Base-by-base conservation (phyloP, 2,888 invertebrate species). In the Hypomecis atomaria region DNA sequence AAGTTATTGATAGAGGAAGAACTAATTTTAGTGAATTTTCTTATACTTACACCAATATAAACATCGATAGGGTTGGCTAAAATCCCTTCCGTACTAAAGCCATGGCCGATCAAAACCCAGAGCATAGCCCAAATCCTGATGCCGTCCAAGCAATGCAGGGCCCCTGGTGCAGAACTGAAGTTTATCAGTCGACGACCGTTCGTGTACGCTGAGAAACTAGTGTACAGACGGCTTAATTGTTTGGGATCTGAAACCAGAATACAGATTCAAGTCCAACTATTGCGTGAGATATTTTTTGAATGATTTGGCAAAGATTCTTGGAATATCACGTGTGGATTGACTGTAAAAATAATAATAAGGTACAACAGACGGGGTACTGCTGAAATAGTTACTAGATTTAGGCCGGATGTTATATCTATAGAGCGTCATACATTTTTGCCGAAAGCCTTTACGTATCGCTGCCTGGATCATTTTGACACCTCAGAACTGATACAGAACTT, bases 101-200 rank as follows among this genome's bases (percentile, higher is more conserved):
- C 72, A 57, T 92, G 92, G 0, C 86, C 87, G 9, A 86, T 34
- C 5, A 93, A 74, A 10, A 93, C 81, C 92, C 92, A 93, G 34
- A 84, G 63, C 81, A 90, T 89, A 10, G 89, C 86, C 0, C 91
- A 56, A 0, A 85, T 75, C 60, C 89, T 78, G 10, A 93, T 80
- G 0, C 92, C 93, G 70, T 90, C 84, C 13, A 92, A 69, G 71
- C 91, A 91, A 40, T 82, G 73, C 50, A 93, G 69, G 10, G 79
- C 75, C 7, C 78, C 78, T 2, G 80, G 62, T 10, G 70, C 69
- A 0, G 76, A 70, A 0, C 72, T 71, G 36, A 83, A 84, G 1
- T 77, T 79, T 5, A 86, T 74, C 2, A 92, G 69, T 7, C 84
- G 81, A 53, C 74, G 76, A 2, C 82, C 78, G 65, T 92, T 92